These are phyloP conservation scores for Pollenia labialis DNA, from an alignment of 2,888 invertebrate species.

Conservation along the genomic window DNA sequence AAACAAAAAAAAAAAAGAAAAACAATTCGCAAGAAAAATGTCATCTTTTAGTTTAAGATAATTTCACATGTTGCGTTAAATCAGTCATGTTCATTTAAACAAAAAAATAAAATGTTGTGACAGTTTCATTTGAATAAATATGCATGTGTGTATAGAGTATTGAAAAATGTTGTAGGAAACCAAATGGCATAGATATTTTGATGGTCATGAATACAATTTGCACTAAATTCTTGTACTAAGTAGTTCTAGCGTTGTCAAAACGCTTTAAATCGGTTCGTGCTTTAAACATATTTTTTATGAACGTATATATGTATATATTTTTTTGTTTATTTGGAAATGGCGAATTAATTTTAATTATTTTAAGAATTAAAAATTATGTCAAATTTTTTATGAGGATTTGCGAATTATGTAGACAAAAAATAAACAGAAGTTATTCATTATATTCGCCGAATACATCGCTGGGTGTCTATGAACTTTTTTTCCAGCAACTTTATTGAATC, in stretches of 20 bases:
- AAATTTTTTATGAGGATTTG: constrained; percentile 44
- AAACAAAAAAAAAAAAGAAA: constrained; percentile 9
- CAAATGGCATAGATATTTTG: constrained; percentile 2
- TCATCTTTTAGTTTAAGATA: not conserved
- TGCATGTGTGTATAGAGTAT: not conserved
- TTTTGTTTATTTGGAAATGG: constrained; percentile 12
- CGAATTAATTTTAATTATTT: constrained; percentile 27
- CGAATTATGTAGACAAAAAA: not conserved
- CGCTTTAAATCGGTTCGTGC: too few relatives aligned
- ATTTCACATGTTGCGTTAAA: constrained; percentile 18
- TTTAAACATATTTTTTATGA: not conserved
- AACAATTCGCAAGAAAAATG: not conserved
- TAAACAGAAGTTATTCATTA: constrained; percentile 31
- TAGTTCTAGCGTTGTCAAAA: too few relatives aligned
- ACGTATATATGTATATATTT: not conserved
- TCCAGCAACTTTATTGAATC: constrained; percentile 43
- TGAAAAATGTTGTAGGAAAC: not conserved
- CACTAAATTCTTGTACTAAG: constrained; percentile 1
- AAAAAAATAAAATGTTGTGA: constrained; percentile 11
- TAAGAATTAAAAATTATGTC: constrained; percentile 17
- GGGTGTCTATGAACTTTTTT: not conserved
- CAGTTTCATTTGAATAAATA: constrained; percentile 28
- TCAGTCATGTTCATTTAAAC: constrained; percentile 8
- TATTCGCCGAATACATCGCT: not conserved
- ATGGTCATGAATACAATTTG: constrained; percentile 45